Evolutionary conservation across 1,140 invertebrate genomes (phyloP).

Genomic region (Hormaphis cornu): DNA sequence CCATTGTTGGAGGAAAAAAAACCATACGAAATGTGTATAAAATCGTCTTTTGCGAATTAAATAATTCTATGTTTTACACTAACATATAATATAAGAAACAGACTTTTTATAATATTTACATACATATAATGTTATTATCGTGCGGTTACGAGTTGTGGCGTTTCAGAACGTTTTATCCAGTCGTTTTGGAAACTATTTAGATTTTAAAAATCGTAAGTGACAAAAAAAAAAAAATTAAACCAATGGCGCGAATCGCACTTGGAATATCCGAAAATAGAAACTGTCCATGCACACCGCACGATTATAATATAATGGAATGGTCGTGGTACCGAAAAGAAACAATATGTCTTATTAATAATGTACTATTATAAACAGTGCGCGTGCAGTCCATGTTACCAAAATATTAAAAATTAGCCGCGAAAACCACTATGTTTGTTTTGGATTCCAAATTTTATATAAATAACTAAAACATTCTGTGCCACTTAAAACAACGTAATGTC

Average conservation of each 20-base stretch:
- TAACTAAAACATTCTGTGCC: background rate
- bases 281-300: no score
- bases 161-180: background rate
- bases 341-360: no score
- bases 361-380: no score
- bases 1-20: background rate
- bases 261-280: no score
- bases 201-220: background rate
- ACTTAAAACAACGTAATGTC: no score
- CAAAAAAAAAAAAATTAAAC: background rate
- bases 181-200: background rate
- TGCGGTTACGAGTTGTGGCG: background rate
- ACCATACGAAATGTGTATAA: constrained; percentile 10
- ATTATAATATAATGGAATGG: no score
- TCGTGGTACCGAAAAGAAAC: no score
- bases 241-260: background rate
- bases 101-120: background rate
- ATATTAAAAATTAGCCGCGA: no score
- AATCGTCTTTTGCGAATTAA: constrained; percentile 19
- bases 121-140: background rate
- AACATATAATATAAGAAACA: background rate
- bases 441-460: background rate
- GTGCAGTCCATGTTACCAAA: background rate
- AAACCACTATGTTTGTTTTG: no score
- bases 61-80: no score